A percentile compares a stretch with the other conserved stretches of the same genome.
Conservation (phyloP, 2,797 vertebrate genomes). For the Acanthis flammea region DNA sequence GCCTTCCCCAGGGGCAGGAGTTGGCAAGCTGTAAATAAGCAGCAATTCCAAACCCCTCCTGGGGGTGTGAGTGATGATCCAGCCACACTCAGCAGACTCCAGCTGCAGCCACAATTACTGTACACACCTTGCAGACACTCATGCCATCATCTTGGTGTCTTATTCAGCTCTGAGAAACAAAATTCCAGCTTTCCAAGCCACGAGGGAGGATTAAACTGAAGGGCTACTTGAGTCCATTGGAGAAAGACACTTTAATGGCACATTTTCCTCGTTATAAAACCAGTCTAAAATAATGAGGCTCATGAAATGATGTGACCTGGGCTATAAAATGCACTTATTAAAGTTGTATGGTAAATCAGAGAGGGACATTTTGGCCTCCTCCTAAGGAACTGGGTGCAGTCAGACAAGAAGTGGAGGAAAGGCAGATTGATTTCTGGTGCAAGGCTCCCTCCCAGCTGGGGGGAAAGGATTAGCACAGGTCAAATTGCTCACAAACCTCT, state of each 20-base stretch:
- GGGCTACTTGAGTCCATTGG: neutral
- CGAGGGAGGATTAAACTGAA: neutral
- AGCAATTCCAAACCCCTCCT: neutral
- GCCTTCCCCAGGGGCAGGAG: neutral
- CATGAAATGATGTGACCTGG: conserved; percentile 51
- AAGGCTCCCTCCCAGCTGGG: neutral
- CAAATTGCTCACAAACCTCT: conserved; percentile 1
- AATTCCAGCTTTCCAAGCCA: neutral
- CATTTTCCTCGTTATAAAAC: conserved; percentile 50
- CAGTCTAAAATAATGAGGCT: conserved; percentile 54
- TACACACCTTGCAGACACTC: neutral
- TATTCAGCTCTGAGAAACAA: neutral
- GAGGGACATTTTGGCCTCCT: conserved; percentile 14
- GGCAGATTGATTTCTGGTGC: neutral
- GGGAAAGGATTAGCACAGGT: conserved; percentile 1
- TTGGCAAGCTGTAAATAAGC: neutral
- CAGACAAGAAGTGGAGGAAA: neutral
- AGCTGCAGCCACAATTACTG: neutral
- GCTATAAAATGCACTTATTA: conserved; percentile 56
- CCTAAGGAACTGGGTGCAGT: neutral
- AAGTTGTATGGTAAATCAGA: conserved; percentile 48
- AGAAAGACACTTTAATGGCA: conserved; percentile 40
- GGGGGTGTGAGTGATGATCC: neutral
- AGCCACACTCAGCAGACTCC: neutral
- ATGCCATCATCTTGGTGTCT: neutral